phyloP scores from a whole-genome alignment of 2,113 vertebrate species.

The Lucifuga dentata region DNA sequence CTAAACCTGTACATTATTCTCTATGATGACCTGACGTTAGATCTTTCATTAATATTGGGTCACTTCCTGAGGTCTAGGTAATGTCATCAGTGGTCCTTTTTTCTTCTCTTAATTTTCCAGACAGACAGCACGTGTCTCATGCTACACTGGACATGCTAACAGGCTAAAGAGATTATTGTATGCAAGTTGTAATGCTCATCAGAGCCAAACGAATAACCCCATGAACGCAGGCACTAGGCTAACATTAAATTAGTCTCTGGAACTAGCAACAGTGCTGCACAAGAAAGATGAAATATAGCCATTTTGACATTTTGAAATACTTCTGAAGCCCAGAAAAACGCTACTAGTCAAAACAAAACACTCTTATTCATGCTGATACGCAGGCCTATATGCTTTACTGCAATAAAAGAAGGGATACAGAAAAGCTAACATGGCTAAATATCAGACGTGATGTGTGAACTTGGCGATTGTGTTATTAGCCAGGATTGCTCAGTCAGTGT shows the following conservation, averaged over 20 bases:
- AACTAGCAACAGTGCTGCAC: slow-evolving; percentile 39
- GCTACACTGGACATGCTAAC: slow-evolving; percentile 45
- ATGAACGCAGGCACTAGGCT: slow-evolving; percentile 44
- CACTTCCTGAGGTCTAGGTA: too few relatives aligned
- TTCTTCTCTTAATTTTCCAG: slow-evolving; percentile 16
- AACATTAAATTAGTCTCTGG: slow-evolving; percentile 58
- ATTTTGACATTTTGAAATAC: neutral
- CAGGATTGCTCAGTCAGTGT: slow-evolving; percentile 8
- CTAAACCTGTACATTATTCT: neutral
- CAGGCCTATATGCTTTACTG: too few relatives aligned
- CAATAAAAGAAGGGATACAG: too few relatives aligned
- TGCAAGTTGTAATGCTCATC: slow-evolving; percentile 74
- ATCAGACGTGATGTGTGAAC: slow-evolving; percentile 20
- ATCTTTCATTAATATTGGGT: neutral
- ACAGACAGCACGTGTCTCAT: slow-evolving; percentile 33
- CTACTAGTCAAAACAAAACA: neutral
- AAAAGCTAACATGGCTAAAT: too few relatives aligned
- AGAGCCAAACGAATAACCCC: slow-evolving; percentile 70
- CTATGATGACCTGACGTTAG: neutral
- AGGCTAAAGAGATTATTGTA: slow-evolving; percentile 78
- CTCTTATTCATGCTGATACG: neutral
- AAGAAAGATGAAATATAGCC: slow-evolving; percentile 26
- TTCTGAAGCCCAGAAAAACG: slow-evolving; percentile 12
- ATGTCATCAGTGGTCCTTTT: neutral
- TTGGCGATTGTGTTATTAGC: neutral